A percentile compares a stretch with the other conserved stretches of the same genome.
Evolutionary conservation across 2,113 vertebrate genomes (phyloP).

Genomic region (Hippocampus zosterae): DNA sequence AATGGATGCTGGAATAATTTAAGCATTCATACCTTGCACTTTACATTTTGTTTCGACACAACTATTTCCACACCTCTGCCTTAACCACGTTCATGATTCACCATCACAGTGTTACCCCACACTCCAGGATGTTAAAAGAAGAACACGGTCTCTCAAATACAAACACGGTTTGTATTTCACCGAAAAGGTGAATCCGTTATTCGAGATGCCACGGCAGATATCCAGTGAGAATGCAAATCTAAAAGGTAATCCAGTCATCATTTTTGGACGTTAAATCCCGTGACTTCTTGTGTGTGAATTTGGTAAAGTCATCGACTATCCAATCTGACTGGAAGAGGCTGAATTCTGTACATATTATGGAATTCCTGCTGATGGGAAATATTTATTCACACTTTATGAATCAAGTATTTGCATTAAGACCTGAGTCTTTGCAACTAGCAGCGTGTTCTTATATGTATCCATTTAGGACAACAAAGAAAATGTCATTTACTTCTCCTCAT

Average conservation of each 20-base stretch:
- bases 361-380: no score
- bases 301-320: background rate
- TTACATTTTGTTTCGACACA: no score
- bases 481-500: conserved; percentile 4
- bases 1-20: no score
- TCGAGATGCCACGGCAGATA: background rate
- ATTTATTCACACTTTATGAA: no score
- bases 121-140: no score
- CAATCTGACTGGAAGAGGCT: background rate
- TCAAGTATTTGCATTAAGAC: no score
- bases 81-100: no score
- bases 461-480: conserved; percentile 17
- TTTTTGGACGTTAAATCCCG: background rate
- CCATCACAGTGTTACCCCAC: background rate
- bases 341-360: background rate
- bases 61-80: no score
- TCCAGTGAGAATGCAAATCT: background rate
- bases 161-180: background rate
- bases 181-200: background rate
- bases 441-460: background rate
- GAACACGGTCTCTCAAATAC: background rate
- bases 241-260: conserved; percentile 7
- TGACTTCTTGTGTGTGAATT: no score
- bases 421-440: no score
- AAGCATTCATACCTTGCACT: no score